These are phyloP conservation scores for Armadillidium nasatum DNA, from an alignment of 1,140 invertebrate genomes.

Conservation along the genomic window DNA sequence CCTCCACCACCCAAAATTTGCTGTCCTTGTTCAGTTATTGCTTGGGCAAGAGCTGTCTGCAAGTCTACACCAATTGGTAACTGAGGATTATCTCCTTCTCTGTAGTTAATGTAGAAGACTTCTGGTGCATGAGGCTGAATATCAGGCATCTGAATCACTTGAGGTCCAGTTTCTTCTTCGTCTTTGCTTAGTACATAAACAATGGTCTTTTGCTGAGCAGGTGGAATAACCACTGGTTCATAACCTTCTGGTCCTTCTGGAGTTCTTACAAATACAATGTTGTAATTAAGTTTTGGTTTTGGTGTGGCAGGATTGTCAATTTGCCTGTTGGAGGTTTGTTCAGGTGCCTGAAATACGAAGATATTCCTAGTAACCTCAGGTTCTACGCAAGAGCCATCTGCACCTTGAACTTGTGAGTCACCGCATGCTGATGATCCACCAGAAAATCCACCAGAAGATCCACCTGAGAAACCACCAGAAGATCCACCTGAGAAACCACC, in stretches of 20 bases:
- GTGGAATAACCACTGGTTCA: slow-evolving; percentile 24
- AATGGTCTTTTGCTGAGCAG: slow-evolving; percentile 26
- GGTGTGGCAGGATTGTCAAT: not conserved
- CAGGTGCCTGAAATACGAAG: no score
- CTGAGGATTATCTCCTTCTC: slow-evolving; percentile 15
- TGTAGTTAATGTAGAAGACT: slow-evolving; percentile 30
- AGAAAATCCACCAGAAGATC: no score
- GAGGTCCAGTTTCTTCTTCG: slow-evolving; percentile 9
- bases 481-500: no score
- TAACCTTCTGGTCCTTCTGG: not conserved
- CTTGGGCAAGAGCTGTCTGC: slow-evolving; percentile 23
- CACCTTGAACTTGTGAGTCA: no score
- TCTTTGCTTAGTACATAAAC: slow-evolving; percentile 27
- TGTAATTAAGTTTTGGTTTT: slow-evolving; percentile 26
- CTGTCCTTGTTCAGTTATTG: slow-evolving; percentile 19
- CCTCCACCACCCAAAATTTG: slow-evolving; percentile 17
- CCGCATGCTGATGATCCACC: no score
- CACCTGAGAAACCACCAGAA: no score
- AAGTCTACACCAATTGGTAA: slow-evolving; percentile 23
- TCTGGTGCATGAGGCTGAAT: slow-evolving; percentile 23
- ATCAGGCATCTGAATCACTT: slow-evolving; percentile 25
- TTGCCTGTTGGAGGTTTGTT: no score
- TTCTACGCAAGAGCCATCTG: no score
- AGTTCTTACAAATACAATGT: slow-evolving; percentile 25
- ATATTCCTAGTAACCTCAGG: no score